Base-by-base conservation (phyloP, 2,888 invertebrate genomes). In the Agrotis exclamationis region DNA sequence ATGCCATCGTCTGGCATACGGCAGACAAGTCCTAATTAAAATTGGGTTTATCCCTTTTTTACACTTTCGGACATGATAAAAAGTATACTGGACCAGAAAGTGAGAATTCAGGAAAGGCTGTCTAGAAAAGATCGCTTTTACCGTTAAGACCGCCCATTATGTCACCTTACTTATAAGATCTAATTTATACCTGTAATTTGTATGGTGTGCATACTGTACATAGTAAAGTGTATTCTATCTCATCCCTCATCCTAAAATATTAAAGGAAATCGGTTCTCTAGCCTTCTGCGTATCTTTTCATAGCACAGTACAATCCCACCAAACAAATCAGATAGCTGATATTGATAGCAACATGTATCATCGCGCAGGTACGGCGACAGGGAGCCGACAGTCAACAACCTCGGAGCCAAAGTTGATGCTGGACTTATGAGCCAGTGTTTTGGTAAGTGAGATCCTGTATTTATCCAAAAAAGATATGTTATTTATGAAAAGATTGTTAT, bases 361-460 rank as follows among this genome's bases (percentile, higher is more conserved):
- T 62, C 45, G 53, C 79, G 53, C 86, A 96, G 96, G 75, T 96
- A 94, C 62, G 96, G 96, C 0, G 96, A 96, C 79, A 89, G 96
- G 66, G 96, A 95, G 76, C 96, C 96, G 1, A 96, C 96, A 0
- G 93, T 95, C 22, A 95, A 95, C 84, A 96, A 96, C 76, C 88
- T 96, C 60, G 96, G 96, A 0, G 96, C 96, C 5, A 96, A 95
- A 86, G 96, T 96, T 0, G 96, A 96, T 70, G 96, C 96, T 1
- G 96, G 95, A 2, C 90, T 96, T 2, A 96, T 96, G 96, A 96
- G 96, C 68, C 96, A 96, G 75, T 96, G 96, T 79, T 96, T 96
- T 63, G 96, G 96, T 96, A 85, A 89, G 86, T 33, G n/a, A n/a
- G 11, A 2, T 54, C 13, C 7, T 56, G 3, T 33, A n/a, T 56